Evolutionary conservation across 2,888 invertebrate genomes (phyloP), one percentile per base, ranked within the genome.

Genomic region (Apamea anceps): DNA sequence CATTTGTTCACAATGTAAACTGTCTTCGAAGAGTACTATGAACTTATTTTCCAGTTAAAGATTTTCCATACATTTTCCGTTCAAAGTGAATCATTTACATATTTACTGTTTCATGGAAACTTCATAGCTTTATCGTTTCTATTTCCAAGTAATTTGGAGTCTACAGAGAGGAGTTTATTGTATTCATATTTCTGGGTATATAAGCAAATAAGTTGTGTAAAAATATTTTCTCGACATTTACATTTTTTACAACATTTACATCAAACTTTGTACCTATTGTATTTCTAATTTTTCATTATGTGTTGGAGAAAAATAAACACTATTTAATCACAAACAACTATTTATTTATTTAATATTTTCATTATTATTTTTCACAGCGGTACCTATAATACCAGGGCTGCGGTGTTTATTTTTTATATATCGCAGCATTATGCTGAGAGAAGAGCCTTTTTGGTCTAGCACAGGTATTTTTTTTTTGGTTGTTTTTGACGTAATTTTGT

Each of bases 71-170:
- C 81, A 71, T 71, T 75, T 71, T 32, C 75, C 18, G 60, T 60
- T 75, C 75, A 54, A 60, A 71, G 75, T 60, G 76, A 60, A 60
- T 54, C 12, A 71, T 81, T 81, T 81, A 32, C 70, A 81, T 81
- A 80, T 51, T 62, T 79, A 63, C 37, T 45, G 32, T 74, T 63
- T 74, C 28, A 18, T 28, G 13, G 70, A 51, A 81, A 75, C 57
- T 70, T 18, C 8, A 18, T 37, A 28, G 8, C 13, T 0, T 28
- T 45, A 68, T 54, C 18, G 18, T 54, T 45, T 45, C 28, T 79
- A 72, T 80, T 81, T 74, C 54, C 25, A 80, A 51, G 48, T 72
- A 72, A 51, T 57, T 65, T 78, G 7, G 51, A 42, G 0, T 25
- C 13, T 48, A 10, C 25, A 18, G 21, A 13, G 12, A 25, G 18